phyloP scores from a whole-genome alignment of 2,888 invertebrate species.

The Operophtera brumata region DNA sequence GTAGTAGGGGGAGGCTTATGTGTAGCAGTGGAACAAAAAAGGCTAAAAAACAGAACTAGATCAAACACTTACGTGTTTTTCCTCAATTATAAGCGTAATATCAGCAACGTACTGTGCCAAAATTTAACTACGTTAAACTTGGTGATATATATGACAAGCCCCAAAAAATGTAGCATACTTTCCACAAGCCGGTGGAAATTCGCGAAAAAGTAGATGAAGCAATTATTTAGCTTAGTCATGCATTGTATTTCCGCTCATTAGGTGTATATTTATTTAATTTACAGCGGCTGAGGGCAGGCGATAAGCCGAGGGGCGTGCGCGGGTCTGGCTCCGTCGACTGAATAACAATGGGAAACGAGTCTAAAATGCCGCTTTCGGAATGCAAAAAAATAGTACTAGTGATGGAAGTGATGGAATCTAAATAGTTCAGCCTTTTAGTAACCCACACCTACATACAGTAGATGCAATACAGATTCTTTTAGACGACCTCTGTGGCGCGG shows the following conservation, averaged over 20 bases:
- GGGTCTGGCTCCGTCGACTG: constrained; percentile 66
- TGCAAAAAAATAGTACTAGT: constrained; percentile 46
- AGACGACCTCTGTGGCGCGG: no score
- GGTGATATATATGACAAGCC: constrained; percentile 15
- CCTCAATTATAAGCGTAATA: constrained; percentile 4
- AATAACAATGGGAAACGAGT: constrained; percentile 73
- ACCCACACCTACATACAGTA: constrained; percentile 30
- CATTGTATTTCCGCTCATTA: constrained; percentile 80
- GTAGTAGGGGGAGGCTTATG: no score
- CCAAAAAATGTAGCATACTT: constrained; percentile 24
- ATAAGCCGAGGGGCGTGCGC: constrained; percentile 77
- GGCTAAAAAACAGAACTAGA: no score
- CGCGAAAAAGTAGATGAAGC: constrained; percentile 61
- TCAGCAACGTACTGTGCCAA: constrained; percentile 1
- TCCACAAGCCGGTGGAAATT: constrained; percentile 36
- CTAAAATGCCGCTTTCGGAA: constrained; percentile 65
- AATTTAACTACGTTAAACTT: constrained; percentile 6
- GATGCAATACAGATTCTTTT: neutral
- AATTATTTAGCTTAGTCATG: constrained; percentile 76
- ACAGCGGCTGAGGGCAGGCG: constrained; percentile 75
- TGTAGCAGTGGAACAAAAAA: no score
- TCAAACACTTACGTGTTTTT: neutral
- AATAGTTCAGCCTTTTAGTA: constrained; percentile 43
- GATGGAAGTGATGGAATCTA: constrained; percentile 7
- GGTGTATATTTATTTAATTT: constrained; percentile 80